Percentiles rank a stretch among this genome's conserved stretches.
These are phyloP conservation scores for Drosophila incognita DNA, from an alignment of 2,888 invertebrate species.

Conservation along the genomic window DNA sequence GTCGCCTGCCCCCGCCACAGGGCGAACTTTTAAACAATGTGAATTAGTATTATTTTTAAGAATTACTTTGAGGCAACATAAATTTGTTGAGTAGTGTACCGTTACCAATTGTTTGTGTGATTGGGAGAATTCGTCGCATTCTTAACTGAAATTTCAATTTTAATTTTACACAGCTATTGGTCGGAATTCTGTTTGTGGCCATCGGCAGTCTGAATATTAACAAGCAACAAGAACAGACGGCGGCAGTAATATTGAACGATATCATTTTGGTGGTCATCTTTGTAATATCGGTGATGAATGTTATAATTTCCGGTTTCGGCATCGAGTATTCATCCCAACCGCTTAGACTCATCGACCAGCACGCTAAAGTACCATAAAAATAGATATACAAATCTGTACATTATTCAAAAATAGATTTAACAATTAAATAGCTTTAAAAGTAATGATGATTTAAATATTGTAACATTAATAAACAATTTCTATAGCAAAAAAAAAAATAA, in stretches of 20 bases:
- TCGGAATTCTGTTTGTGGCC: slow-evolving; percentile 92
- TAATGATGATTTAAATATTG: slow-evolving; percentile 14
- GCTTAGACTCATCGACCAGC: slow-evolving; percentile 85
- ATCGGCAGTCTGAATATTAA: slow-evolving; percentile 94
- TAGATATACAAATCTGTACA: neutral
- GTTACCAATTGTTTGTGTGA: slow-evolving; percentile 39
- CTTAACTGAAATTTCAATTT: slow-evolving; percentile 43
- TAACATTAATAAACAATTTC: slow-evolving; percentile 39
- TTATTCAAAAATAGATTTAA: slow-evolving; percentile 3
- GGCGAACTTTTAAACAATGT: slow-evolving; percentile 71
- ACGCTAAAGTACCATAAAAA: slow-evolving; percentile 68
- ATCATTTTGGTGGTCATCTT: slow-evolving; percentile 92
- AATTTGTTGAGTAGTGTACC: neutral
- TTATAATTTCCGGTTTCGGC: slow-evolving; percentile 93
- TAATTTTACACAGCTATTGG: slow-evolving; percentile 89
- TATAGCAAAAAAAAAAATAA: neutral
- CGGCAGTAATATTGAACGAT: slow-evolving; percentile 92
- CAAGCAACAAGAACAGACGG: slow-evolving; percentile 89
- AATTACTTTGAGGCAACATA: neutral
- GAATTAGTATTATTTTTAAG: slow-evolving; percentile 39
- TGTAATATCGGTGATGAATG: slow-evolving; percentile 92
- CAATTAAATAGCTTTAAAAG: slow-evolving; percentile 23
- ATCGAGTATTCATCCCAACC: slow-evolving; percentile 91
- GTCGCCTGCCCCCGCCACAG: slow-evolving; percentile 84
- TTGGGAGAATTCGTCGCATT: slow-evolving; percentile 19